A percentile compares a stretch with the other conserved stretches of the same genome.
phyloP scores from a whole-genome alignment of 1,140 invertebrate species.

The Medauroidea extradentata region DNA sequence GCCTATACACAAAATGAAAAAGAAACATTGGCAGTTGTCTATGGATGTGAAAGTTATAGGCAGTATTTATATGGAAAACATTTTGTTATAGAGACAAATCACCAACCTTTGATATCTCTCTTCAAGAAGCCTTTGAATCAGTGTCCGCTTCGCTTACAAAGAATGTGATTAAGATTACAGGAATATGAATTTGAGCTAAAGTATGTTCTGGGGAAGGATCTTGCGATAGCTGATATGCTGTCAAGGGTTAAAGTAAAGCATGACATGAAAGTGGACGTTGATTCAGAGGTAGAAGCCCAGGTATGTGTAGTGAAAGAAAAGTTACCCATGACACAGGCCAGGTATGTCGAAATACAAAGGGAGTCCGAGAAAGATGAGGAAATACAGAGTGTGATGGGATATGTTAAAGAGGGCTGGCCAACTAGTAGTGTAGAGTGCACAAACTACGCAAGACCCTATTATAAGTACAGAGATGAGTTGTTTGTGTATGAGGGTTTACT shows the following conservation, averaged over 20 bases:
- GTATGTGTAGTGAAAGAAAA: too few species aligned
- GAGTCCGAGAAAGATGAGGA: slow-evolving; percentile 6
- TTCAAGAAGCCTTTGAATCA: slow-evolving; percentile 41
- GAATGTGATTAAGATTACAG: slow-evolving; percentile 39
- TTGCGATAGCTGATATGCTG: slow-evolving; percentile 21
- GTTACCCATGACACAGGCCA: background rate
- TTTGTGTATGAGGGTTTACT: too few species aligned
- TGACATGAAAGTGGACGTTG: too few species aligned
- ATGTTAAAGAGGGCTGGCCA: slow-evolving; percentile 8
- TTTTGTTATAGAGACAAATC: slow-evolving; percentile 40
- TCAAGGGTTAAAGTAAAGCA: slow-evolving; percentile 8
- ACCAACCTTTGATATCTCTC: slow-evolving; percentile 39
- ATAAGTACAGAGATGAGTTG: too few species aligned
- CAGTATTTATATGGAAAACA: slow-evolving; percentile 24
- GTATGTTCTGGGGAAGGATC: slow-evolving; percentile 27
- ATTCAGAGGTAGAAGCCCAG: too few species aligned
- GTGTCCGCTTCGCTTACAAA: slow-evolving; percentile 35
- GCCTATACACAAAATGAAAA: too few species aligned
- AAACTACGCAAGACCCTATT: background rate
- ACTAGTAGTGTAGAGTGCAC: background rate
- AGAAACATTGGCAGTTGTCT: too few species aligned
- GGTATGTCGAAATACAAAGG: slow-evolving; percentile 1
- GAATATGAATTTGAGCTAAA: slow-evolving; percentile 39
- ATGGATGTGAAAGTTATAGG: too few species aligned
- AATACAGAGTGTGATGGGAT: slow-evolving; percentile 1